Conservation (phyloP, 2,113 vertebrate genomes). For the Marcusenius ussheri region DNA sequence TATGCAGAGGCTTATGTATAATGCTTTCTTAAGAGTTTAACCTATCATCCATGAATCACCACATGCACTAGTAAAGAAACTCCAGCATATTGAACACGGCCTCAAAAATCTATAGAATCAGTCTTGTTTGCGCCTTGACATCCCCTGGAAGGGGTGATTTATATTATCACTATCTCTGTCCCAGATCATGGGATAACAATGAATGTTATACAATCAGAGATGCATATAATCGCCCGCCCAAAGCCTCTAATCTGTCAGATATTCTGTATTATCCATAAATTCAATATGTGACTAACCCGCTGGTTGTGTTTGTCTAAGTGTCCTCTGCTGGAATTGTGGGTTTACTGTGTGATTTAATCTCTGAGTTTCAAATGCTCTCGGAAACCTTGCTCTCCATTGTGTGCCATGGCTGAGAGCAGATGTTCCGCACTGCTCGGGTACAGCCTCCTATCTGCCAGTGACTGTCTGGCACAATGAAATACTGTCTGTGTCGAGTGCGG, state of each 20-base stretch:
- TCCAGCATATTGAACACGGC: neutral
- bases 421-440: neutral
- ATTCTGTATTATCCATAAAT: neutral
- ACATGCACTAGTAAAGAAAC: neutral
- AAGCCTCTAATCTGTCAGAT: neutral
- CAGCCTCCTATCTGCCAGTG: neutral
- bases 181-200: neutral
- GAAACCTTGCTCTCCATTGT: neutral
- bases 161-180: neutral
- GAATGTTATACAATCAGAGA: neutral
- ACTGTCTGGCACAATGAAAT: neutral
- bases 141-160: neutral
- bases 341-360: neutral
- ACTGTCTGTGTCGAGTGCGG: neutral
- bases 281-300: neutral
- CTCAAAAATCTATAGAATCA: neutral
- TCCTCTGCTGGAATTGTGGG: neutral
- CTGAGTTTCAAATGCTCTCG: neutral
- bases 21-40: neutral
- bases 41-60: neutral
- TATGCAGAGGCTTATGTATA: neutral
- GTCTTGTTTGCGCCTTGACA: neutral
- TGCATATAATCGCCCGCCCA: neutral
- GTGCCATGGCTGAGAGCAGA: neutral
- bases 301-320: neutral